A percentile compares a stretch with the other conserved stretches of the same genome.
These are phyloP conservation scores for Psettodes erumei DNA, from an alignment of 2,113 vertebrate genomes.

Conservation along the genomic window DNA sequence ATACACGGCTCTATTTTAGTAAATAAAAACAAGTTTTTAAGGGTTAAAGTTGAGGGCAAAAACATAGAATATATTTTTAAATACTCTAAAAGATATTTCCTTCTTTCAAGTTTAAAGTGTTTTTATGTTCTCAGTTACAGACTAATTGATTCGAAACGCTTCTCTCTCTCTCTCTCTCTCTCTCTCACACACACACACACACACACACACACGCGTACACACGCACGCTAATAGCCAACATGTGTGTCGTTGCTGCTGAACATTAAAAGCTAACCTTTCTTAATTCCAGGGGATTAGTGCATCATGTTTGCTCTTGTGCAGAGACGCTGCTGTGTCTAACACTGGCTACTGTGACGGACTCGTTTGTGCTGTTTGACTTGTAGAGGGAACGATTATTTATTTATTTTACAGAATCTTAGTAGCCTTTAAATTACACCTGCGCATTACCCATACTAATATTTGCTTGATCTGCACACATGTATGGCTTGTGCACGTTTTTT, in stretches of 20 bases:
- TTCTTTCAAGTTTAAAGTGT: neutral
- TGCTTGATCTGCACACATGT: neutral
- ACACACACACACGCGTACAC: conserved; percentile 12
- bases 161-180: too few species aligned
- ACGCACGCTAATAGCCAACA: conserved; percentile 3
- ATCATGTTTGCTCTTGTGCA: conserved; percentile 46
- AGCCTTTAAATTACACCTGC: neutral
- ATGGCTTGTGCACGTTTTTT: neutral
- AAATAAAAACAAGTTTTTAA: neutral
- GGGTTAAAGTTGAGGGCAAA: neutral
- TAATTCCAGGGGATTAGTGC: conserved; percentile 60
- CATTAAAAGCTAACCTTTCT: conserved; percentile 57
- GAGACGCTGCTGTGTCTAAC: conserved; percentile 22
- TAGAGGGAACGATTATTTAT: neutral
- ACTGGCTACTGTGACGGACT: neutral
- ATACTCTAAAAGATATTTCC: neutral
- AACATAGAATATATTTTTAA: neutral
- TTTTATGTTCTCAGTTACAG: neutral
- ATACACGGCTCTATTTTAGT: too few species aligned
- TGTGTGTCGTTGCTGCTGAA: conserved; percentile 45
- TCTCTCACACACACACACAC: conserved; percentile 13
- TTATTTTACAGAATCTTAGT: neutral
- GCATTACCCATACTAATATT: neutral
- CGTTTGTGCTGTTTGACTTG: neutral
- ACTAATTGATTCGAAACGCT: conserved; percentile 14